Evolutionary conservation across 2,113 vertebrate species (phyloP).

Genomic region (Calypte anna): DNA sequence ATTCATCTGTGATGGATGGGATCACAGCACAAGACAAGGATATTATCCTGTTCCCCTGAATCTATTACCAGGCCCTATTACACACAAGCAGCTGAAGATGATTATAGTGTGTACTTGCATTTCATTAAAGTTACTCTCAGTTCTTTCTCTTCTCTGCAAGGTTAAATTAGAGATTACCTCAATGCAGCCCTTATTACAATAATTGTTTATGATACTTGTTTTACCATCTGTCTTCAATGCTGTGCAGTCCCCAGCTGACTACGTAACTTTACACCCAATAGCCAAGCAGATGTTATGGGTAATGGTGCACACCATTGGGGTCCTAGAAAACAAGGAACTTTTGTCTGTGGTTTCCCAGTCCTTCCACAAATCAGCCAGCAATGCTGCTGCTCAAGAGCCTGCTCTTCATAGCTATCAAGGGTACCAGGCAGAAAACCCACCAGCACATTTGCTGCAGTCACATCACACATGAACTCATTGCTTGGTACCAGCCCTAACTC

Average conservation of each 20-base stretch:
- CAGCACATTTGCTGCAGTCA: neutral
- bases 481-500: neutral
- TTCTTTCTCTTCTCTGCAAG: constrained; percentile 59
- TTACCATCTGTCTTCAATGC: constrained; percentile 74
- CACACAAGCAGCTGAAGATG: constrained; percentile 59
- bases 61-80: constrained; percentile 54
- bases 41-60: constrained; percentile 39
- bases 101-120: constrained; percentile 64
- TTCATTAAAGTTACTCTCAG: constrained; percentile 60
- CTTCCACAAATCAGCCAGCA: neutral
- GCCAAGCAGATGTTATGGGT: constrained; percentile 60
- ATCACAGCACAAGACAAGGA: constrained; percentile 33
- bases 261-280: constrained; percentile 61
- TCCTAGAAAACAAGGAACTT: neutral
- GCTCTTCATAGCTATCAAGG: fast-evolving
- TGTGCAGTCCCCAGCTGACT: constrained; percentile 61
- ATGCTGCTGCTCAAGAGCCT: neutral
- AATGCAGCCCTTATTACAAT: constrained; percentile 66
- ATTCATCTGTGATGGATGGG: constrained; percentile 42
- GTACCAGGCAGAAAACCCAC: neutral
- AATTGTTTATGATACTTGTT: constrained; percentile 73
- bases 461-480: neutral
- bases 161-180: constrained; percentile 68
- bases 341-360: neutral
- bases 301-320: neutral